Evolutionary conservation across 2,888 invertebrate species (phyloP).

Genomic region (Gasteruption jaculator): DNA sequence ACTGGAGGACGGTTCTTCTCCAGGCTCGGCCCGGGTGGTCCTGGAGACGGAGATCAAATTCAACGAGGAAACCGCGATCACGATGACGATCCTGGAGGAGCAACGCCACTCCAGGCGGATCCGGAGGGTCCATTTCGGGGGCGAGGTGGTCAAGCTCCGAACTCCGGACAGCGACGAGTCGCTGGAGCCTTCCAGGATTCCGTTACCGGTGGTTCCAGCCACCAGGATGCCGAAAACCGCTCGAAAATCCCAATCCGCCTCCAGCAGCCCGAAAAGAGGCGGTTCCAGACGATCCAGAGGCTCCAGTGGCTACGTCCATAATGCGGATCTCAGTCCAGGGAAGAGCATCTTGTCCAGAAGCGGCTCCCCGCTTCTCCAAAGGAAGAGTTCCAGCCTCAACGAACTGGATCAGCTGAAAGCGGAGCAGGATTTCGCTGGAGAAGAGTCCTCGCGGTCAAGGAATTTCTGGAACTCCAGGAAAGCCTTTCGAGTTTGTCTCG

Average conservation of each 20-base stretch:
- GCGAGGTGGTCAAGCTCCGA: conserved; percentile 80
- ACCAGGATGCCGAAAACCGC: conserved; percentile 43
- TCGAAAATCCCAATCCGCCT: conserved; percentile 32
- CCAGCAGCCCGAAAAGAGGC: conserved; percentile 37
- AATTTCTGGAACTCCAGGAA: too few relatives aligned
- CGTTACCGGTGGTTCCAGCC: conserved; percentile 51
- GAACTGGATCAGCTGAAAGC: background rate
- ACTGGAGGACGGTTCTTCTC: conserved; percentile 24
- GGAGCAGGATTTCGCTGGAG: conserved; percentile 3
- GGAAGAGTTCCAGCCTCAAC: background rate
- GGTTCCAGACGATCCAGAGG: too few relatives aligned
- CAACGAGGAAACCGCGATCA: conserved; percentile 74
- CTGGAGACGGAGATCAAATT: conserved; percentile 81
- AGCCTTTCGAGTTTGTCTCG: conserved; percentile 13
- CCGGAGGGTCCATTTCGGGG: conserved; percentile 73
- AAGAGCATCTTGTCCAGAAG: conserved; percentile 41
- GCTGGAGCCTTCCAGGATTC: conserved; percentile 50
- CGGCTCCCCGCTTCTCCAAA: conserved; percentile 16
- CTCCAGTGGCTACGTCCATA: conserved; percentile 33
- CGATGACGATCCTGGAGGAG: conserved; percentile 79
- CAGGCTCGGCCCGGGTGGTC: conserved; percentile 57
- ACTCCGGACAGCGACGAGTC: conserved; percentile 80
- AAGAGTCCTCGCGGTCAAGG: too few relatives aligned
- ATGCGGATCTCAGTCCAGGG: conserved; percentile 43
- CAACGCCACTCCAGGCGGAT: conserved; percentile 39